Base-by-base conservation (phyloP, 2,888 invertebrate genomes). In the Hirtodrosophila duncani region DNA sequence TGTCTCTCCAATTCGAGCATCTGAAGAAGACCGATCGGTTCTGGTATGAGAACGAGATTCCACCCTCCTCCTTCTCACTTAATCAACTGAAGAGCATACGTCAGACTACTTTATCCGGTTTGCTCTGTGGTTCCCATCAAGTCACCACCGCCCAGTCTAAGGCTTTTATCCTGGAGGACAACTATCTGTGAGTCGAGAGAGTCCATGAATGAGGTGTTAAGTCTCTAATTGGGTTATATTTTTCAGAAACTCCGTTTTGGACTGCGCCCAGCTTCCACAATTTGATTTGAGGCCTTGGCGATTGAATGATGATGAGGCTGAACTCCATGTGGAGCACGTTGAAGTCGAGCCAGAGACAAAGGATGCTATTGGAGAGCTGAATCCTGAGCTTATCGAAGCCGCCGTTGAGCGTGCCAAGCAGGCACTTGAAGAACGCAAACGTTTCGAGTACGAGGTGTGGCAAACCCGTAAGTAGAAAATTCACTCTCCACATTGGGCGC, bases 11-110 rank as follows among this genome's bases (percentile, higher is more conserved):
- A 85, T 96, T 98, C 84, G 90, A 91, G 24, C 91, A 92, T 61
- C 87, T 96, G 3, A 91, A 95, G 74, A 92, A 92, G 72, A 94
- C 96, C 42, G 98, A 98, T 88, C 89, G 97, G 58, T 97, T 96
- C 85, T 98, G 97, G 96, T 97, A 96, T 82, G 97, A 98, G 86
- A 97, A 97, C 83, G 96, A 97, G 82, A 89, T 96, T 31, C 96
- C 96, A 0, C 96, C 96, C 0, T 95, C 95, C 9, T 93, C 95
- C 0, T 89, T 96, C 58, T 90, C 89, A 0, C 88, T 91, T 51
- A 92, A 92, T 36, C 96, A 96, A 83, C 88, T 97, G 6, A 91
- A 91, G 44, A 95, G 95, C 63, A 91, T 97, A 36, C 90, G 94
- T 33, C 94, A 93, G 79, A 92, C 93, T 0, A 91, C 94, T 0